Conservation (phyloP, 1,140 invertebrate genomes). For the honey bee (Apis mellifera) region DNA sequence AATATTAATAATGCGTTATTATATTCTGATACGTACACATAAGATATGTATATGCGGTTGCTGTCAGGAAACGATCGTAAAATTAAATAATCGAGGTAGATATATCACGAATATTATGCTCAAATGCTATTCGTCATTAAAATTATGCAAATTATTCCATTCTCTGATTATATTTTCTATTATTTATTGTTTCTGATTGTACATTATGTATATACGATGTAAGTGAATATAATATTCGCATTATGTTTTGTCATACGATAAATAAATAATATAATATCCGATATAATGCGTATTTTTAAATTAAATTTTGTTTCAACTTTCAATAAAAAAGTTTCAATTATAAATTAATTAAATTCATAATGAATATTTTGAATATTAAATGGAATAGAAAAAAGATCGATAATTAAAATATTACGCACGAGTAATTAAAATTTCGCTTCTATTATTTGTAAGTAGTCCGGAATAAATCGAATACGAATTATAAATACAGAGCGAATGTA, state of each 20-base stretch:
- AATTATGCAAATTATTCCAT: neutral
- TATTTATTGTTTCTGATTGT: constrained; percentile 23
- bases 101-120: neutral
- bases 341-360: neutral
- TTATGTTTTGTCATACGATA: constrained; percentile 46
- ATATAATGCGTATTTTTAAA: neutral
- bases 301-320: neutral
- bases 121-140: neutral
- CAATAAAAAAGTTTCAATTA: neutral
- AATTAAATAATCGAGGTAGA: neutral
- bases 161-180: constrained; percentile 23
- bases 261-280: constrained; percentile 36
- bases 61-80: neutral
- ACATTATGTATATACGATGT: constrained; percentile 40
- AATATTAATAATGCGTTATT: neutral
- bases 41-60: neutral
- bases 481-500: too few relatives aligned
- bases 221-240: constrained; percentile 29
- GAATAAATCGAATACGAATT: too few relatives aligned
- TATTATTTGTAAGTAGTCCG: too few relatives aligned
- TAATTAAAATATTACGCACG: neutral
- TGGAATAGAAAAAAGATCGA: neutral
- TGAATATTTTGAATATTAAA: neutral
- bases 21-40: neutral
- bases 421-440: too few relatives aligned